phyloP scores from a whole-genome alignment of 2,797 vertebrate genomes.

The Phaenicophaeus curvirostris region DNA sequence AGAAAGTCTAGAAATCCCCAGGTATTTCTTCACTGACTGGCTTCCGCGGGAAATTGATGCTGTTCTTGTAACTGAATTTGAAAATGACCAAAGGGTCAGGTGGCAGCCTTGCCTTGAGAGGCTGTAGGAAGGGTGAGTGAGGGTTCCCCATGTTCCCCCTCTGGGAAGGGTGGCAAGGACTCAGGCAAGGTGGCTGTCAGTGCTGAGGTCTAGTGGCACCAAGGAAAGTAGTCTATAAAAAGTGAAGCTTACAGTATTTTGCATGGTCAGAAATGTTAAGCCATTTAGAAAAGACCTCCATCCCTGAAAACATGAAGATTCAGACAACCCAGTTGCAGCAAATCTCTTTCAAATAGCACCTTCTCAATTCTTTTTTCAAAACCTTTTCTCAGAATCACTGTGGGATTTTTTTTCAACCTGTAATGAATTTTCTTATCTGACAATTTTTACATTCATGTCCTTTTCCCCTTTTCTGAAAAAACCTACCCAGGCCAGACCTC shows the following conservation, averaged over 20 bases:
- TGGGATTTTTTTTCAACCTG: not conserved
- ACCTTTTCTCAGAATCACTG: not conserved
- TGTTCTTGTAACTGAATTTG: not conserved
- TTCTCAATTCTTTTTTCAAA: not conserved
- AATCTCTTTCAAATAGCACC: not conserved
- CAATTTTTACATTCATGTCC: not conserved
- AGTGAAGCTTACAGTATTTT: not conserved
- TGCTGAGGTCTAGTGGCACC: not conserved
- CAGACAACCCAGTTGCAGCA: not conserved
- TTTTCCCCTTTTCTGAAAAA: not conserved
- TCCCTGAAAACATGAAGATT: not conserved
- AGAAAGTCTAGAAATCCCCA: not conserved
- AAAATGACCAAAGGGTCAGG: not conserved
- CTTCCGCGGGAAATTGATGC: not conserved
- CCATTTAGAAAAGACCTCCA: not conserved
- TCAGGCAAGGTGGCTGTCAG: fast-evolving
- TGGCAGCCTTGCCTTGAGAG: not conserved
- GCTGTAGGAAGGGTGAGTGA: not conserved
- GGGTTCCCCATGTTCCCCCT: not conserved
- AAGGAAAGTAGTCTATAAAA: not conserved
- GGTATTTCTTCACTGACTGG: not conserved
- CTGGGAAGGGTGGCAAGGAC: not conserved
- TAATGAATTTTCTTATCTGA: not conserved
- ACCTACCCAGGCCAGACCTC: not conserved
- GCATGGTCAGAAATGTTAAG: not conserved